Conservation (phyloP, 2,888 invertebrate species). For the Drosophila hamatofila region DNA sequence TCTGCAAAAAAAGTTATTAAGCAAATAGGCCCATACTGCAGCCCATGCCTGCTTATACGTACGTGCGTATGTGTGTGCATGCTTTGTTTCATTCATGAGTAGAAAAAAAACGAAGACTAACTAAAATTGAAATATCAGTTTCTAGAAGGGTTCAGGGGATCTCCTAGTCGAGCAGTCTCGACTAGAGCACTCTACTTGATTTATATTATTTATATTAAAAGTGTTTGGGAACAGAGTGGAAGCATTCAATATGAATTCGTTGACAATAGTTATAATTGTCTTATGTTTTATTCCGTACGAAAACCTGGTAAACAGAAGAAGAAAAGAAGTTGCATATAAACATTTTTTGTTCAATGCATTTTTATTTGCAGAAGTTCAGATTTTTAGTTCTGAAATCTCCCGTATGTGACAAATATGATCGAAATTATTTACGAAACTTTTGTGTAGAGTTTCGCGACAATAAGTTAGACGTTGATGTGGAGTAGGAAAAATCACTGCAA, state of each 20-base stretch:
- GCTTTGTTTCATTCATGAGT: too few species aligned
- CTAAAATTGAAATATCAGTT: too few species aligned
- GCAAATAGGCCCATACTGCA: too few species aligned
- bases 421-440: constrained; percentile 35
- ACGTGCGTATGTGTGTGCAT: too few species aligned
- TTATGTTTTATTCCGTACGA: not conserved
- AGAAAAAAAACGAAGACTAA: too few species aligned
- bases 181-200: too few species aligned
- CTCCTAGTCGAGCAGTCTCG: too few species aligned
- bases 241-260: not conserved
- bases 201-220: too few species aligned
- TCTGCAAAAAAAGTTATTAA: too few species aligned
- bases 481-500: constrained; percentile 19
- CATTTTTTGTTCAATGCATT: not conserved
- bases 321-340: not conserved
- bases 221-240: not conserved
- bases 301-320: not conserved
- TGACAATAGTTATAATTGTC: not conserved
- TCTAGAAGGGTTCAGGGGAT: too few species aligned
- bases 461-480: constrained; percentile 29
- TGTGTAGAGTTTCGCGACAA: not conserved
- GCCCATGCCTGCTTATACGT: too few species aligned
- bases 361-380: constrained; percentile 30
- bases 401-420: constrained; percentile 44
- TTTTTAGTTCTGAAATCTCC: constrained; percentile 16